Percentiles rank a stretch among this genome's conserved stretches.
Conservation (phyloP, 1,140 invertebrate species). For the Atta texana region DNA sequence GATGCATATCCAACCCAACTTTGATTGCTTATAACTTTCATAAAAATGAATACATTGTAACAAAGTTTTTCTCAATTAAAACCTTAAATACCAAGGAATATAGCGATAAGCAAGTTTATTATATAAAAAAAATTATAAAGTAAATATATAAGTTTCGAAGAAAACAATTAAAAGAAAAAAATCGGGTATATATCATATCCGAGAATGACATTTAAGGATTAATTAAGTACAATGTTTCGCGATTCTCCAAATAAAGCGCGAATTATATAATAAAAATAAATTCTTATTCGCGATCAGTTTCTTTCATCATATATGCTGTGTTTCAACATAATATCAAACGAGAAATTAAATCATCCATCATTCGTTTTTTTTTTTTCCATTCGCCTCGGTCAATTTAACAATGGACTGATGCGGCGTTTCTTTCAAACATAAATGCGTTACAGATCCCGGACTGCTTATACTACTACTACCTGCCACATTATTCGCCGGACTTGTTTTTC, state of each 20-base stretch:
- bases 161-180: too few species aligned
- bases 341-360: constrained; percentile 18
- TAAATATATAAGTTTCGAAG: too few species aligned
- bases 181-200: too few species aligned
- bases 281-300: background rate
- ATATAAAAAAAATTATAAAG: too few species aligned
- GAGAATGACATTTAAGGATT: too few species aligned
- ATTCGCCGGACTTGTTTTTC: constrained; percentile 33
- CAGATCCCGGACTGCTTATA: background rate
- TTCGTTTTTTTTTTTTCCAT: background rate
- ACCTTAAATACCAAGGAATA: too few species aligned
- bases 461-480: background rate
- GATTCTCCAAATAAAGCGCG: background rate
- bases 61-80: too few species aligned
- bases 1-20: too few species aligned
- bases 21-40: too few species aligned
- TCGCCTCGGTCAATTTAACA: background rate
- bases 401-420: background rate
- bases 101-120: too few species aligned
- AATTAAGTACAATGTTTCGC: background rate
- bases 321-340: background rate
- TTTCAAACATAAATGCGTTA: constrained; percentile 11
- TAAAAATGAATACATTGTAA: too few species aligned
- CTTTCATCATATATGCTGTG: background rate
- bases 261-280: constrained; percentile 18